Base-by-base conservation (phyloP, 2,888 invertebrate genomes). In the Protodeltote pygarga region DNA sequence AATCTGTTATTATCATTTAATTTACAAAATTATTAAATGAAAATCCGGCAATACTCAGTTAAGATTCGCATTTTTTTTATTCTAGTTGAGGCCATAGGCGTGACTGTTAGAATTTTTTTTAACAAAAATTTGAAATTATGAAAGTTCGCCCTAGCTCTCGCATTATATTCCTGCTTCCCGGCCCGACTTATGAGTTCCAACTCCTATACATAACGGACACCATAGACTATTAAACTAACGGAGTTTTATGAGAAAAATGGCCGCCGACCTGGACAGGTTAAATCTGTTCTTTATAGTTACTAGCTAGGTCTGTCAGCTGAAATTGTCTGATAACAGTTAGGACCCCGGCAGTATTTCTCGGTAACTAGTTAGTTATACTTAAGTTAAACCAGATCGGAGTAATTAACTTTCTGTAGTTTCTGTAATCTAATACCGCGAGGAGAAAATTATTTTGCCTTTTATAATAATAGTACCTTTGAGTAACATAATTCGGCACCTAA, bases 151-250 rank as follows among this genome's bases (percentile, higher is more conserved):
- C 15, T n/a, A 20, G 19, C 57, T 58, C 62, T 10, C 5, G 2
- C 17, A 13, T 62, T 53, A 2, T 19, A 11, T 14, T 35, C 41
- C 61, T 37, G 46, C 38, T 21, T 57, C 60, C 58, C 32, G 44
- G 46, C 32, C 34, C 55, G 27, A 57, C 48, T 64, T 57, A 49
- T 57, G 34, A 37, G 35, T 62, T 62, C 58, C n/a, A n/a, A n/a
- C n/a, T n/a, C n/a, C n/a, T 42, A 62, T 35, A 52, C 57, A 46
- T 66, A 64, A 64, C 64, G 63, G 64, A 11, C 10, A 25, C 37
- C 31, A 34, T 41, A 33, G 16, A 32, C 25, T 52, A 64, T 31
- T 41, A 33, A 14, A 32, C 25, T 52, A 64, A 64, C 64, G 63
- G 64, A 5, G 14, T 17, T 48, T 61, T 47, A 35, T 61, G 39